phyloP scores from a whole-genome alignment of 2,797 vertebrate species.

The Eremophila alpestris region DNA sequence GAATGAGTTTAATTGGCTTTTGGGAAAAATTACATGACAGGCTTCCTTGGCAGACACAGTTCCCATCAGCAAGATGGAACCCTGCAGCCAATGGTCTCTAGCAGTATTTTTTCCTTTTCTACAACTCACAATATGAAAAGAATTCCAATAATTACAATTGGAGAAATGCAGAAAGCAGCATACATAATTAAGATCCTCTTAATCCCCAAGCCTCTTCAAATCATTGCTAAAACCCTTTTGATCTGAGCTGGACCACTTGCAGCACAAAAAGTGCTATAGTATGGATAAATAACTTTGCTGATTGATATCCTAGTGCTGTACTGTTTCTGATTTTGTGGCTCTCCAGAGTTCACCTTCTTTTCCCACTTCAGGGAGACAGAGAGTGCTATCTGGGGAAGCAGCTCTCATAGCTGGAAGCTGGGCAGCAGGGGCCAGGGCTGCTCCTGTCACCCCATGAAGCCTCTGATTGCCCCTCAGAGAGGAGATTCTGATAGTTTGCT shows the following conservation, averaged over 20 bases:
- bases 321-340: not conserved
- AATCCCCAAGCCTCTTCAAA: not conserved
- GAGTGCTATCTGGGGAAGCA: not conserved
- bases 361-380: not conserved
- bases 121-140: not conserved
- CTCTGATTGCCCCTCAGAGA: not conserved
- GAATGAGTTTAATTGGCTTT: not conserved
- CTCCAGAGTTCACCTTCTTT: not conserved
- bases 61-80: not conserved
- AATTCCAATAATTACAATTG: not conserved
- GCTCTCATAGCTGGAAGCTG: rapidly evolving
- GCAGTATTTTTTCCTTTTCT: not conserved
- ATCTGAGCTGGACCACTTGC: not conserved
- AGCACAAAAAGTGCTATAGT: not conserved
- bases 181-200: not conserved
- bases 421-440: not conserved
- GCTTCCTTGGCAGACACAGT: not conserved
- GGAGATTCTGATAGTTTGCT: not conserved
- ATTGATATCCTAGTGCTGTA: not conserved
- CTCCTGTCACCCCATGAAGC: not conserved
- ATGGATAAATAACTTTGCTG: not conserved
- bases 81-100: not conserved
- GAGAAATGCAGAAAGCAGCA: not conserved
- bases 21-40: not conserved
- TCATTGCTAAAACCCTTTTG: not conserved